A percentile compares a stretch with the other conserved stretches of the same genome.
These are phyloP conservation scores for Daboia siamensis DNA, from an alignment of 2,113 vertebrate genomes.

Conservation along the genomic window DNA sequence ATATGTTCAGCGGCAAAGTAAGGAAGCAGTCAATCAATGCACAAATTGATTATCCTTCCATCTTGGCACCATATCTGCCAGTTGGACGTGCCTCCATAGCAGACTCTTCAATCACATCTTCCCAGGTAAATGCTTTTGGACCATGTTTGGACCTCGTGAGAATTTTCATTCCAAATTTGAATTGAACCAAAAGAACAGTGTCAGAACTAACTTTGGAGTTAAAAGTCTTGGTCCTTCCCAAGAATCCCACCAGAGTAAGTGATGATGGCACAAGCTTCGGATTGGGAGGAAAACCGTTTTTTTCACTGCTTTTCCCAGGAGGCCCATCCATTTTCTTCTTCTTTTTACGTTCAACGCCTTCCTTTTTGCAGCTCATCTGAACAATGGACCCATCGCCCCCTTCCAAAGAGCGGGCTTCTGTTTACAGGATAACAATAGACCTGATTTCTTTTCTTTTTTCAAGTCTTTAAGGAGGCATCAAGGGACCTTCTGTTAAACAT, in stretches of 20 bases:
- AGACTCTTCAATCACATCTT: not conserved
- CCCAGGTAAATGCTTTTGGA: not conserved
- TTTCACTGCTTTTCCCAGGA: not conserved
- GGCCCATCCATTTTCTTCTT: not conserved
- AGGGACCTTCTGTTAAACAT: not conserved
- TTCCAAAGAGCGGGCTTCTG: not conserved
- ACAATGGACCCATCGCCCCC: not conserved
- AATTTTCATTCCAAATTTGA: not conserved
- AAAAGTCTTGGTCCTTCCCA: not conserved
- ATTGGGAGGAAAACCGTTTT: not conserved
- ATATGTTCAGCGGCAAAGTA: not conserved
- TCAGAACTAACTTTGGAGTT: not conserved
- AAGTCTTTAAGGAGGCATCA: not conserved
- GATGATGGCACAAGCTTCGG: not conserved
- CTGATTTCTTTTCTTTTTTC: not conserved
- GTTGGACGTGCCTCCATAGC: not conserved
- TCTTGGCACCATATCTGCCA: not conserved
- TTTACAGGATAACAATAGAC: not conserved
- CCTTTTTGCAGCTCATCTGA: not conserved
- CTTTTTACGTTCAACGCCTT: not conserved
- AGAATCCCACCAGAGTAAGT: not conserved
- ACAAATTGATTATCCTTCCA: not conserved
- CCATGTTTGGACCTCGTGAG: not conserved
- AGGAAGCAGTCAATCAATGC: not conserved
- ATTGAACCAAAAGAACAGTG: not conserved